Evolutionary conservation across 2,113 vertebrate genomes (phyloP), one percentile per base, ranked within the genome.

Genomic region (Cynocephalus volans): DNA sequence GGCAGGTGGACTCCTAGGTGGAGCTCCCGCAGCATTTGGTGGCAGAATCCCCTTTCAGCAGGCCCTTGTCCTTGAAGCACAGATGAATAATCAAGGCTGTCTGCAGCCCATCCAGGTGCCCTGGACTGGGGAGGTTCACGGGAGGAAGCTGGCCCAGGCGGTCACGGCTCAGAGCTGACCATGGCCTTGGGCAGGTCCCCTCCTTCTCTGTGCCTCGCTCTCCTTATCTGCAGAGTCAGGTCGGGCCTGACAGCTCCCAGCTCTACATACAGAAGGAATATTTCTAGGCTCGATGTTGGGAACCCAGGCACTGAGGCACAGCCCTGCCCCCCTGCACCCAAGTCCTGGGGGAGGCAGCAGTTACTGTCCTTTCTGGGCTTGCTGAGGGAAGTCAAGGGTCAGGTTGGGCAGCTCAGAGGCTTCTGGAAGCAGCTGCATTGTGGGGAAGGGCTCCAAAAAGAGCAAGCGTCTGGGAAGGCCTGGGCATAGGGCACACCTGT

Each of bases 41-140:
- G 15, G 50, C 21, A 23, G 52, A 17, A 45, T n/a, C 70, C 17
- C 48, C n/a, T 8, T 45, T 7, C 11, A 0, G 33, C 80, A n/a
- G 14, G 3, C 54, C 69, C 21, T 93, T 19, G 50, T 58, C 62
- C 50, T 48, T 12, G 23, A 45, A 56, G 31, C 45, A 31, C 28
- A 54, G 19, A 31, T 28, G 31, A 7, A 19, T 14, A 11, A 0
- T n/a, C 0, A 0, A 13, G 28, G 15, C 36, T 3, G 1, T 9
- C 1, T 7, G 6, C 26, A n/a, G 60, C 54, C n/a, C 21, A 1
- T 45, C n/a, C 21, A 1, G 17, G 3, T 23, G n/a, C 62, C 70
- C 9, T 11, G 6, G 23, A 9, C 70, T 3, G 56, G 4, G 13
- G 4, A 67, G 26, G 50, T 12, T 41, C n/a, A 6, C 0, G 1